Conservation (phyloP, 2,797 vertebrate genomes). For the Lepilemur septentrionalis region DNA sequence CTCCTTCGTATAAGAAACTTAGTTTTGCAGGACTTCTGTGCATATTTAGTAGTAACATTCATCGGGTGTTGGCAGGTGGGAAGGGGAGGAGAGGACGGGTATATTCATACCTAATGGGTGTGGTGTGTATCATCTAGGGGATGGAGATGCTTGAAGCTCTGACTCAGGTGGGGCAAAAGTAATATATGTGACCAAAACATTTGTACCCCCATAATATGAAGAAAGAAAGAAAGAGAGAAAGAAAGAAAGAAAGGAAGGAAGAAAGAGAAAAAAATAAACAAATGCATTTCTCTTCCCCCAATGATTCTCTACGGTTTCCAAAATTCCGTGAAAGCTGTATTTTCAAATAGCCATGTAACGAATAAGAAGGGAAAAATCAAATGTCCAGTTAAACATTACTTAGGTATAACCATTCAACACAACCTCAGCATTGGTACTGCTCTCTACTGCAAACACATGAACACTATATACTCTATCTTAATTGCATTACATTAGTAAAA, state of each 20-base stretch:
- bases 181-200: too few relatives aligned
- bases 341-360: not conserved
- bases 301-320: not conserved
- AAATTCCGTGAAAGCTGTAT: not conserved
- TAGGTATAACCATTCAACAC: not conserved
- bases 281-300: not conserved
- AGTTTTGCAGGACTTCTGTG: too few relatives aligned
- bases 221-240: too few relatives aligned
- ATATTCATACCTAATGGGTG: too few relatives aligned
- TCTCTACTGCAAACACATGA: not conserved
- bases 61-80: too few relatives aligned
- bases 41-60: too few relatives aligned
- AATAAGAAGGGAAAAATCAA: not conserved
- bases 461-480: not conserved
- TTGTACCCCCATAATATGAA: too few relatives aligned
- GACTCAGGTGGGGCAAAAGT: fast-evolving
- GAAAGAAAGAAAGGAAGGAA: too few relatives aligned
- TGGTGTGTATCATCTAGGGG: fast-evolving
- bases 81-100: too few relatives aligned
- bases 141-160: too few relatives aligned
- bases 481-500: not conserved
- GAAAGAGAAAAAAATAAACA: not conserved
- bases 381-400: not conserved
- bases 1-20: not conserved
- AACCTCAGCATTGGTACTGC: not conserved